These are phyloP conservation scores for Mellivora capensis DNA, from an alignment of 2,113 vertebrate genomes.

Conservation along the genomic window DNA sequence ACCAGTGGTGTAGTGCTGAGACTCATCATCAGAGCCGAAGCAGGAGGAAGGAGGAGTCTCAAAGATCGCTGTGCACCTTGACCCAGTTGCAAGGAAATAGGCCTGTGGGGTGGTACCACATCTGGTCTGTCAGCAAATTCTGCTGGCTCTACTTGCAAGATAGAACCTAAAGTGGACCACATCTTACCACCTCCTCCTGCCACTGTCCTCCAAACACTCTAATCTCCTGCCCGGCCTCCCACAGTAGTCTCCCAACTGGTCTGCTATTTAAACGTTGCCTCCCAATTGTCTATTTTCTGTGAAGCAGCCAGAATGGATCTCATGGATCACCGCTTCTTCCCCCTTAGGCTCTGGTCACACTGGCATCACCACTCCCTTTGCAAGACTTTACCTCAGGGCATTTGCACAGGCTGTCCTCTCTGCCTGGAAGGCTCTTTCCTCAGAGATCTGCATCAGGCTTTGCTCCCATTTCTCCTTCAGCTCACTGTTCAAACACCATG, in stretches of 20 bases:
- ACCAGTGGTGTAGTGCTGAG: neutral
- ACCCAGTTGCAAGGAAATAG: neutral
- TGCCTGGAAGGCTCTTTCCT: neutral
- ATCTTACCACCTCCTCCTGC: neutral
- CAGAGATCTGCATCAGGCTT: neutral
- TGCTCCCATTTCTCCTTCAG: neutral
- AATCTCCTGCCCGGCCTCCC: neutral
- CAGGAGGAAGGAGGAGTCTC: neutral
- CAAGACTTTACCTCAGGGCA: neutral
- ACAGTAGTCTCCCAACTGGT: neutral
- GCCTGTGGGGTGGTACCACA: neutral
- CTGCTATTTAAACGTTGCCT: neutral
- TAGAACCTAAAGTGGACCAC: neutral
- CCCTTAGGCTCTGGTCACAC: neutral
- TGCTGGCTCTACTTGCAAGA: neutral
- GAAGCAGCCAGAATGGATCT: neutral
- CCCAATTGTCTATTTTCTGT: neutral
- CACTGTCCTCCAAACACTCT: neutral
- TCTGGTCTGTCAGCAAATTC: neutral
- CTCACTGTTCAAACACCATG: neutral
- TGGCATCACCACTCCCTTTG: neutral
- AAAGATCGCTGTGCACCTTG: neutral
- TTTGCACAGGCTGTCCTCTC: neutral
- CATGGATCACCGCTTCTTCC: neutral
- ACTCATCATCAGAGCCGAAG: neutral